Evolutionary conservation across 1,140 invertebrate genomes (phyloP), one percentile per base, ranked within the genome.

Genomic region (Magallana ariakensis): DNA sequence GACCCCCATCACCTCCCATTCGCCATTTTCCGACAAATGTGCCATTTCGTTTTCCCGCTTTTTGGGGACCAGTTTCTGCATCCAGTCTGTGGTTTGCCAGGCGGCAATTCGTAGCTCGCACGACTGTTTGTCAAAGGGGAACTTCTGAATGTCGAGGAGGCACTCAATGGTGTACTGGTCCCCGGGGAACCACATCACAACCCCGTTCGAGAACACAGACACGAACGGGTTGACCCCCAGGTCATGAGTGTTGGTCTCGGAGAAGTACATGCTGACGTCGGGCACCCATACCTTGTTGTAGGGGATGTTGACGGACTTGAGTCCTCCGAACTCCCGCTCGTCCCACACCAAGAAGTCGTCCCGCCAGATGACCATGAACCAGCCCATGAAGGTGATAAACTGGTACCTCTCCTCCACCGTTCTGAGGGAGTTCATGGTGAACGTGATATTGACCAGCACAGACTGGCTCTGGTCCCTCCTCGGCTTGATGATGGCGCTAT

Each of bases 41-140:
- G n/a, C 11, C n/a, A 58, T 60, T 56, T 58, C 56, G 13, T 56
- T 16, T 19, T 22, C 8, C 22, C 26, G 8, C 11, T n/a, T 26
- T 53, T 15, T 60, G 54, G 55, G 55, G 13, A 56, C 15, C 8
- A 84, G 55, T 33, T 33, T 60, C 33, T 84, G 83, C 26, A 60
- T 58, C 83, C 83, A 84, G 55, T 58, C 83, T 2, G 83, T 56
- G 8, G 83, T 84, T 56, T 84, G 83, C 83, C 83, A 84, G 22
- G 83, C 22, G 19, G 46, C 83, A 9, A 84, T 16, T 10, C 26
- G 54, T 7, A 84, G 3, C 8, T 58, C 55, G 58, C 83, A 84
- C 22, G n/a, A 33, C 55, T 84, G 83, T 22, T 57, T 56, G 19
- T 84, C 83, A 15, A 84, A 60, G 11, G 83, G 83, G 46, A 84